These are phyloP conservation scores for Trichogramma dendrolimi DNA, from an alignment of 2,888 invertebrate species.

Conservation along the genomic window DNA sequence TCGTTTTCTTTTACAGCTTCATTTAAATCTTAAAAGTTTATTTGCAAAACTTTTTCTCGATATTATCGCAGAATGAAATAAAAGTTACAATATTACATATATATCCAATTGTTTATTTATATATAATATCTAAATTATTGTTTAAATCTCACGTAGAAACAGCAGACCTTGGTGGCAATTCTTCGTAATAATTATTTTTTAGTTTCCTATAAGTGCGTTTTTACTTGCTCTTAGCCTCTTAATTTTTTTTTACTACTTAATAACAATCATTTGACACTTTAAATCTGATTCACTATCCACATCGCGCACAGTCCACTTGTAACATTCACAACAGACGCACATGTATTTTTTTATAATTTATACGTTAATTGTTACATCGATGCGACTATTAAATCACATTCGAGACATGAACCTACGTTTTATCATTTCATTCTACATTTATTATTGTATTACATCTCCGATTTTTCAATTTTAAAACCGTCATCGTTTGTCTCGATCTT, in stretches of 20 bases:
- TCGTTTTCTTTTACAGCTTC: constrained; percentile 27
- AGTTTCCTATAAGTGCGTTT: constrained; percentile 17
- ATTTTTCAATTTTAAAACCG: no score
- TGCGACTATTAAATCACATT: no score
- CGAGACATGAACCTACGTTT: no score
- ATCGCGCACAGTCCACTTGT: background rate
- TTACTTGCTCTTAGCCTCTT: constrained; percentile 7
- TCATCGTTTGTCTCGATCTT: no score
- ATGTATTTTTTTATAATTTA: background rate
- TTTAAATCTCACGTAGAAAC: constrained; percentile 39
- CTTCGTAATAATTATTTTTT: constrained; percentile 10
- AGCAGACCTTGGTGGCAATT: constrained; percentile 41
- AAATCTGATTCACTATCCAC: no score
- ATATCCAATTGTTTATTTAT: constrained; percentile 23
- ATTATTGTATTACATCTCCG: no score
- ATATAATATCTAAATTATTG: constrained; percentile 27
- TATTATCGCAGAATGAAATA: constrained; percentile 27
- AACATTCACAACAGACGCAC: constrained; percentile 13
- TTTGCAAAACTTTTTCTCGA: constrained; percentile 27
- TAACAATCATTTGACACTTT: no score
- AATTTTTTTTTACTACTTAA: background rate
- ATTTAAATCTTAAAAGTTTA: constrained; percentile 13
- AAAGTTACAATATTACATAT: constrained; percentile 25
- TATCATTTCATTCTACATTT: no score
- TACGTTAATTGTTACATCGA: no score